Conservation (phyloP, 2,888 invertebrate species). For the Oscheius sp. region DNA sequence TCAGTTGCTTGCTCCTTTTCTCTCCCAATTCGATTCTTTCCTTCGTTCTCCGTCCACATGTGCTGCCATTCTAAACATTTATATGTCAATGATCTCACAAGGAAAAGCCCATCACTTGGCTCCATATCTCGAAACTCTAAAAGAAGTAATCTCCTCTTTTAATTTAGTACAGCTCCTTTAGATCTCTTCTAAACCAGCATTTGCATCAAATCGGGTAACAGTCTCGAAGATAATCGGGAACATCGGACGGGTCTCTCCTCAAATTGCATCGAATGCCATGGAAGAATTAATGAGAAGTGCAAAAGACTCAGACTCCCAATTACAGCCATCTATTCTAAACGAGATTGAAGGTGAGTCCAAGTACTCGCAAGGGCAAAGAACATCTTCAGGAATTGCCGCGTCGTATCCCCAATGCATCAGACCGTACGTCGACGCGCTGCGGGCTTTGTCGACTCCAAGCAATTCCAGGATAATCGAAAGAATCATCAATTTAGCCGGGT, state of each 20-base stretch:
- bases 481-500: slow-evolving; percentile 32
- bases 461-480: slow-evolving; percentile 34
- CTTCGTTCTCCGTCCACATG: slow-evolving; percentile 79
- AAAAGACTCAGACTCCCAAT: slow-evolving; percentile 41
- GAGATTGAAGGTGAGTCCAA: slow-evolving; percentile 65
- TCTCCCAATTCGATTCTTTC: slow-evolving; percentile 86
- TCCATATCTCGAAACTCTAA: slow-evolving; percentile 22
- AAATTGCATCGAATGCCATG: slow-evolving; percentile 57
- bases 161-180: not conserved
- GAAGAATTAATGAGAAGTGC: slow-evolving; percentile 55
- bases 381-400: slow-evolving; percentile 25
- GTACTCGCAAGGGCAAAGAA: not conserved
- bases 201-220: slow-evolving; percentile 22
- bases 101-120: slow-evolving; percentile 29
- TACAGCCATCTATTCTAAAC: slow-evolving; percentile 53
- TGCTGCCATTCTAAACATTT: slow-evolving; percentile 81
- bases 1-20: slow-evolving; percentile 84
- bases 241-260: slow-evolving; percentile 58
- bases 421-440: slow-evolving; percentile 19
- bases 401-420: slow-evolving; percentile 24
- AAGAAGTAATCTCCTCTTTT: slow-evolving; percentile 14
- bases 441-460: not conserved
- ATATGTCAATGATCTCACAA: slow-evolving; percentile 77
- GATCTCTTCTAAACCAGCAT: slow-evolving; percentile 18
- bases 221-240: slow-evolving; percentile 55